Conservation (phyloP, 1,140 invertebrate genomes). For the Drosophila watanabei region DNA sequence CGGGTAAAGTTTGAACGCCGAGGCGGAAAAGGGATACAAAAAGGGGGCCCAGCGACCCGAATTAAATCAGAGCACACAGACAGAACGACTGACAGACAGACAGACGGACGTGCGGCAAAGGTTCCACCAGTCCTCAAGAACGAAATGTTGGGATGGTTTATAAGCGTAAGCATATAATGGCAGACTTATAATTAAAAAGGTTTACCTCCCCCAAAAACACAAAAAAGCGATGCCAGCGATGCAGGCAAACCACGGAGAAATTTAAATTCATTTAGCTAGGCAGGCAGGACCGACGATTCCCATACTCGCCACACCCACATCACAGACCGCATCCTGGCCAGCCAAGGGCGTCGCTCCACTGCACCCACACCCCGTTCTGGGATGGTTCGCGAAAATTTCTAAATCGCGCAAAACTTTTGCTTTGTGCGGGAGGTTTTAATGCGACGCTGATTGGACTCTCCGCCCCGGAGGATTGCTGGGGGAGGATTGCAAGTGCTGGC, state of each 20-base stretch:
- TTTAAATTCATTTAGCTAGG: conserved; percentile 47
- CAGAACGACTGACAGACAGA: not conserved
- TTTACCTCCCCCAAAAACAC: conserved; percentile 15
- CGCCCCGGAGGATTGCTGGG: not conserved
- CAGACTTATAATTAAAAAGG: conserved; percentile 48
- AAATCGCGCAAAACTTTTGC: conserved; percentile 76
- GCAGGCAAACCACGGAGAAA: conserved; percentile 33
- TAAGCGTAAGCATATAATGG: conserved; percentile 45
- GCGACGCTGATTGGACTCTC: conserved; percentile 57
- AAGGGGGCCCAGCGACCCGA: conserved; percentile 25
- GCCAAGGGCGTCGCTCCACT: not conserved
- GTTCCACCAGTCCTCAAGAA: not conserved
- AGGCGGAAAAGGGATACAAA: conserved; percentile 20
- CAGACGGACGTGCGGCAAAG: conserved; percentile 30
- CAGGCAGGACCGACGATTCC: conserved; percentile 3
- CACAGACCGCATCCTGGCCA: conserved; percentile 28
- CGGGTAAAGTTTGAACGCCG: conserved; percentile 20
- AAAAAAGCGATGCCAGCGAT: conserved; percentile 1
- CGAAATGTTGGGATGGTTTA: conserved; percentile 4
- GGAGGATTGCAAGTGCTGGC: conserved; percentile 11
- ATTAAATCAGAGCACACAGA: conserved; percentile 67
- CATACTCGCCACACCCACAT: conserved; percentile 32
- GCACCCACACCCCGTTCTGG: not conserved
- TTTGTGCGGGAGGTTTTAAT: conserved; percentile 70
- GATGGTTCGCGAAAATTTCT: conserved; percentile 56